Evolutionary conservation across 1,140 invertebrate genomes (phyloP).

Genomic region (Neuroterus valhalla): DNA sequence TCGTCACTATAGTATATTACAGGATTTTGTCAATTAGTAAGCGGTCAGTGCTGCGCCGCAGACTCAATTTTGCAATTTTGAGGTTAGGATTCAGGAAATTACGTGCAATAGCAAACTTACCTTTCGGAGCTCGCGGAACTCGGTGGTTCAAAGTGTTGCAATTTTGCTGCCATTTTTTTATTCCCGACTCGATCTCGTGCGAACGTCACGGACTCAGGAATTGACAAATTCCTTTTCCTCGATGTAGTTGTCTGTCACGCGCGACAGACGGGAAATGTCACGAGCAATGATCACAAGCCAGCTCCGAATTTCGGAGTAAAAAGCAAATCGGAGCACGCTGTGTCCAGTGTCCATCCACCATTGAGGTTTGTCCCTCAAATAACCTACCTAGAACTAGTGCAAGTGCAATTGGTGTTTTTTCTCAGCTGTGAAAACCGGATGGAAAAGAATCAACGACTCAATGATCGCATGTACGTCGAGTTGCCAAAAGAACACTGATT

Average conservation of each 20-base stretch:
- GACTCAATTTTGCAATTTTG: constrained; percentile 1
- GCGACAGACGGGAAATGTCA: background rate
- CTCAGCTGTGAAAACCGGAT: too few species aligned
- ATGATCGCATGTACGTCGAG: too few species aligned
- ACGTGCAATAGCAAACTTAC: background rate
- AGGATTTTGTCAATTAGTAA: background rate
- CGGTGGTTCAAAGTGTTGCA: constrained; percentile 12
- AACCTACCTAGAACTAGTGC: too few species aligned
- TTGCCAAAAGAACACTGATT: too few species aligned
- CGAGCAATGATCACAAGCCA: background rate
- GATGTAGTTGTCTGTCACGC: background rate
- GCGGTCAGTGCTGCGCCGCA: constrained; percentile 1
- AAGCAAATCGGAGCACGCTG: too few species aligned
- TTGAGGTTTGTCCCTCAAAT: too few species aligned
- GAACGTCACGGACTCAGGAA: background rate
- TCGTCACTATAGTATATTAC: constrained; percentile 16
- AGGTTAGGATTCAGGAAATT: constrained; percentile 4
- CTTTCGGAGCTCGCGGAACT: constrained; percentile 18
- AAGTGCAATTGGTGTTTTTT: too few species aligned
- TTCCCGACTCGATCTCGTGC: background rate
- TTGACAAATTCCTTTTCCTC: background rate
- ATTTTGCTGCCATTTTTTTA: constrained; percentile 19
- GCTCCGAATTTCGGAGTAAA: background rate
- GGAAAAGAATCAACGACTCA: too few species aligned
- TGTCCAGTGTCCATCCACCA: too few species aligned